Conservation (phyloP, 2,113 vertebrate genomes). For the Podilymbus podiceps region DNA sequence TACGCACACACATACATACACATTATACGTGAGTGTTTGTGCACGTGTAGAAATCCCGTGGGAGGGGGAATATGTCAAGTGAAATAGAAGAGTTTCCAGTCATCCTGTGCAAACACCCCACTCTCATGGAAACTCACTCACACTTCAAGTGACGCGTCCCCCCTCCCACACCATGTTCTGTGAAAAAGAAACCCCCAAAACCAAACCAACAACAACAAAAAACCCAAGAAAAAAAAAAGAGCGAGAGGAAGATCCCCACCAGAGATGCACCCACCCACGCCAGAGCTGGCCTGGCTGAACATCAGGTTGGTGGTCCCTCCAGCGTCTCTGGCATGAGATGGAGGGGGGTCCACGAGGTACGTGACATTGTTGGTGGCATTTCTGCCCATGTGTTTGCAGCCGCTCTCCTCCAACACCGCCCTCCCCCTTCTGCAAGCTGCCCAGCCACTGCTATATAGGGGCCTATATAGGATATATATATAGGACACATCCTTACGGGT, state of each 20-base stretch:
- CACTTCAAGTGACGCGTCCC: fast-evolving
- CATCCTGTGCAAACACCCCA: background rate
- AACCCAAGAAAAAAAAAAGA: background rate
- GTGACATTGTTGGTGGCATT: background rate
- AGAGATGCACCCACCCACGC: fast-evolving
- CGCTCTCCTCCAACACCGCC: background rate
- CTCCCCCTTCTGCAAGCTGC: background rate
- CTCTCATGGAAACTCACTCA: background rate
- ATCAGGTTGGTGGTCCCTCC: background rate
- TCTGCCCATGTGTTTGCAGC: background rate
- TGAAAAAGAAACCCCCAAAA: too few relatives aligned
- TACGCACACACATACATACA: background rate
- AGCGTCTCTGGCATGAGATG: background rate
- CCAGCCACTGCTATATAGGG: background rate
- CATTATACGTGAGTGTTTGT: fast-evolving
- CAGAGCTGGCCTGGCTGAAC: background rate
- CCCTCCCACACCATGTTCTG: background rate
- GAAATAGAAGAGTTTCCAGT: background rate
- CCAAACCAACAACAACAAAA: too few relatives aligned
- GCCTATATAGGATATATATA: background rate
- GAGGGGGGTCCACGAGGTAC: background rate
- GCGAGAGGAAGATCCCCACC: background rate
- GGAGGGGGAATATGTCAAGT: background rate
- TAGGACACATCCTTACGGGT: background rate
- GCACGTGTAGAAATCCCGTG: background rate